Conservation (phyloP, 2,113 vertebrate genomes). For the Hyperoodon ampullatus region DNA sequence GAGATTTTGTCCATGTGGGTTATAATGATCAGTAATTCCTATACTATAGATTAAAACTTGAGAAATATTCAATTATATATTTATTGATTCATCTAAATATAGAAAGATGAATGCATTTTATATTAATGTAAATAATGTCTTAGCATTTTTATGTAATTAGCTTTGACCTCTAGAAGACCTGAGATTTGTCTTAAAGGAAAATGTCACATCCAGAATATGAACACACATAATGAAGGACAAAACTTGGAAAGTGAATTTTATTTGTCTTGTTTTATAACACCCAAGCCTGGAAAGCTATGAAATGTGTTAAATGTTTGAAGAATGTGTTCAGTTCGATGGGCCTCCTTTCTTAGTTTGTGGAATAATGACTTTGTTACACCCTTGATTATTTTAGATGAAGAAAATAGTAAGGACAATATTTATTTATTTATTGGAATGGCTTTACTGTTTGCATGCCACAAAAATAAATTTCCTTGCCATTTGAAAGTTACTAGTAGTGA, state of each 20-base stretch:
- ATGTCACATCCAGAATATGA: background rate
- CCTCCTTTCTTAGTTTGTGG: background rate
- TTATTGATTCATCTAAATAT: background rate
- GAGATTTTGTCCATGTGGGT: background rate
- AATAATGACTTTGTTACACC: background rate
- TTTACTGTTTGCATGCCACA: background rate
- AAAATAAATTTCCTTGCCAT: background rate
- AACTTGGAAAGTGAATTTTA: background rate
- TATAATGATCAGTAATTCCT: background rate
- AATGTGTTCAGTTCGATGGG: background rate
- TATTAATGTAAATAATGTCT: background rate
- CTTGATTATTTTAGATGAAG: background rate
- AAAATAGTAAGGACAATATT: background rate
- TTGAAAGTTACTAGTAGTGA: background rate
- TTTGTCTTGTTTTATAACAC: background rate
- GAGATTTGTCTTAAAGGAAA: background rate
- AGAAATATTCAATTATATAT: background rate
- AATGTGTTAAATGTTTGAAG: background rate
- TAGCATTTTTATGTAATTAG: background rate
- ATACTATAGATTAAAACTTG: background rate
- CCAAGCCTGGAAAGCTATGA: background rate
- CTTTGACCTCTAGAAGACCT: background rate
- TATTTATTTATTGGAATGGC: background rate
- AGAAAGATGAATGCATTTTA: background rate
- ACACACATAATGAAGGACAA: background rate